phyloP scores from a whole-genome alignment of 2,888 invertebrate species.

The Timema cristinae region DNA sequence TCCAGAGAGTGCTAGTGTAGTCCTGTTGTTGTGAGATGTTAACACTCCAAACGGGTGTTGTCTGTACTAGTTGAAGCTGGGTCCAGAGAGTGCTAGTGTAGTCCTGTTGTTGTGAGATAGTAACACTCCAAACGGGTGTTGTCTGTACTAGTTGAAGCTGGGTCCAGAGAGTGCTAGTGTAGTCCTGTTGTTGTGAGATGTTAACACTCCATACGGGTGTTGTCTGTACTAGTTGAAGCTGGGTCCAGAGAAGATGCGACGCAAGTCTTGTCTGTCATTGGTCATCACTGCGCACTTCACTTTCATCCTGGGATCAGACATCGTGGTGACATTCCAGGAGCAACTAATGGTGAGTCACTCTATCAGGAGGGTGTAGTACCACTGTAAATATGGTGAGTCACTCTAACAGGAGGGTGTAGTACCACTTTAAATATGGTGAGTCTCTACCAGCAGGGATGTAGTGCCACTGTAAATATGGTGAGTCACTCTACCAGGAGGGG shows the following conservation, averaged over 20 bases:
- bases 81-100: slow-evolving; percentile 43
- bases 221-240: slow-evolving; percentile 45
- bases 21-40: background rate
- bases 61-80: slow-evolving; percentile 46
- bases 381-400: slow-evolving; percentile 33
- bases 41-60: background rate
- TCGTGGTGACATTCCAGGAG: slow-evolving; percentile 47
- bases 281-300: slow-evolving; percentile 53
- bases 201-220: background rate
- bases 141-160: slow-evolving; percentile 45
- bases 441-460: background rate
- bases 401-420: background rate
- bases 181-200: background rate
- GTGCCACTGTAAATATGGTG: slow-evolving; percentile 29
- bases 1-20: slow-evolving; percentile 41
- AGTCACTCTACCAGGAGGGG: slow-evolving; percentile 24
- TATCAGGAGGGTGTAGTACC: background rate
- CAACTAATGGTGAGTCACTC: slow-evolving; percentile 39
- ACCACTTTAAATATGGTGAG: slow-evolving; percentile 32
- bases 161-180: slow-evolving; percentile 35
- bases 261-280: slow-evolving; percentile 49
- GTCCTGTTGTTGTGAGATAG: background rate
- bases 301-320: slow-evolving; percentile 49
- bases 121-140: background rate
- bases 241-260: slow-evolving; percentile 49